Percentiles rank a stretch among this genome's conserved stretches.
These are phyloP conservation scores for Osedax fenrisi DNA, from an alignment of 2,888 invertebrate genomes.

Conservation along the genomic window DNA sequence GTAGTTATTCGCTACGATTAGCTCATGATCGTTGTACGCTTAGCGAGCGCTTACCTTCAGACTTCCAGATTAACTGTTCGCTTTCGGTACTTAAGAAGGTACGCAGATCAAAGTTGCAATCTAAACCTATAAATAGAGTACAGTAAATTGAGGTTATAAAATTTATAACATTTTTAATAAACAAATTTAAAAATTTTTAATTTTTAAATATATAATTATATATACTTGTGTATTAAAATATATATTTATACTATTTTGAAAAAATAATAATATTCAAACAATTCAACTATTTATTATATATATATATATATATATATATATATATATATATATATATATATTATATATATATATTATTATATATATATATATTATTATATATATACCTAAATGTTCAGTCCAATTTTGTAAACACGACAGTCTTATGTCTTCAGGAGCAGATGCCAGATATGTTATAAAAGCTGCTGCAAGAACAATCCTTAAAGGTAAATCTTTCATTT, in stretches of 20 bases:
- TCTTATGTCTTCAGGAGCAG: constrained; percentile 62
- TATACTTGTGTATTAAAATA: neutral
- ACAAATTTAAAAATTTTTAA: too few species aligned
- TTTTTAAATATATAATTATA: neutral
- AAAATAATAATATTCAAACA: neutral
- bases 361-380: neutral
- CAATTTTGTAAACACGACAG: constrained; percentile 53
- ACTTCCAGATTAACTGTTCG: constrained; percentile 72
- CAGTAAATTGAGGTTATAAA: too few species aligned
- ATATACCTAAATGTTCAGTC: constrained; percentile 41
- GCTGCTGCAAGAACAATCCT: constrained; percentile 65
- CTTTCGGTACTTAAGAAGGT: constrained; percentile 60
- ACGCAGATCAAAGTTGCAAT: constrained; percentile 47
- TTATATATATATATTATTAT: too few species aligned
- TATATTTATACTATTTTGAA: neutral
- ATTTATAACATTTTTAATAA: too few species aligned
- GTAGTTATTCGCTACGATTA: neutral
- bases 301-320: too few species aligned
- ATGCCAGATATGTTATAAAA: constrained; percentile 65
- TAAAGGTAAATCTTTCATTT: constrained; percentile 58
- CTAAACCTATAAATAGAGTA: neutral
- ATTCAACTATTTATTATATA: too few species aligned
- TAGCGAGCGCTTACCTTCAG: constrained; percentile 55
- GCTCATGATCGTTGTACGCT: neutral
- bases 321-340: too few species aligned